phyloP scores from a whole-genome alignment of 2,888 invertebrate genomes.

The Parnassius mnemosyne region DNA sequence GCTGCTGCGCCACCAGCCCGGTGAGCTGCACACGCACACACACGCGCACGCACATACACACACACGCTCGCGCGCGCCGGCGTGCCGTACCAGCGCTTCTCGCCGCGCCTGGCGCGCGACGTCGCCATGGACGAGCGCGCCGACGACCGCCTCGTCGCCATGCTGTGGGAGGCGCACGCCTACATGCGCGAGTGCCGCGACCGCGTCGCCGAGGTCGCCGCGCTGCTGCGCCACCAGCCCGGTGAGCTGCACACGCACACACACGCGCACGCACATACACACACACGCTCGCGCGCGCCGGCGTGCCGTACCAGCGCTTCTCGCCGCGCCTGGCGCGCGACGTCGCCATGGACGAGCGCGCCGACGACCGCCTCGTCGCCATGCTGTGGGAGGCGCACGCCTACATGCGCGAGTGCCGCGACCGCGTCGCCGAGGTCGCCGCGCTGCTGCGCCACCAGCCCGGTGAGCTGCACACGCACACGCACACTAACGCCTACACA shows the following conservation, averaged over 20 bases:
- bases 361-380: constrained; percentile 88
- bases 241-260: too few relatives aligned
- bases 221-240: constrained; percentile 51
- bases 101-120: constrained; percentile 91
- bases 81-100: constrained; percentile 88
- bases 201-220: constrained; percentile 81
- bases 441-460: constrained; percentile 55
- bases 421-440: constrained; percentile 81
- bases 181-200: constrained; percentile 86
- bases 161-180: constrained; percentile 94
- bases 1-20: constrained; percentile 47
- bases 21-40: too few relatives aligned
- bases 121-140: constrained; percentile 94
- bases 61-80: constrained; percentile 89
- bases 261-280: too few relatives aligned
- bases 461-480: too few relatives aligned
- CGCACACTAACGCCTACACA: too few relatives aligned
- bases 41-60: too few relatives aligned
- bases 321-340: constrained; percentile 91
- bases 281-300: constrained; percentile 87
- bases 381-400: constrained; percentile 95
- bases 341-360: constrained; percentile 93
- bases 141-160: constrained; percentile 89
- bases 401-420: constrained; percentile 85
- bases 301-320: constrained; percentile 89